A percentile compares a stretch with the other conserved stretches of the same genome.
Conservation (phyloP, 2,113 vertebrate genomes). For the Phaethon lepturus region DNA sequence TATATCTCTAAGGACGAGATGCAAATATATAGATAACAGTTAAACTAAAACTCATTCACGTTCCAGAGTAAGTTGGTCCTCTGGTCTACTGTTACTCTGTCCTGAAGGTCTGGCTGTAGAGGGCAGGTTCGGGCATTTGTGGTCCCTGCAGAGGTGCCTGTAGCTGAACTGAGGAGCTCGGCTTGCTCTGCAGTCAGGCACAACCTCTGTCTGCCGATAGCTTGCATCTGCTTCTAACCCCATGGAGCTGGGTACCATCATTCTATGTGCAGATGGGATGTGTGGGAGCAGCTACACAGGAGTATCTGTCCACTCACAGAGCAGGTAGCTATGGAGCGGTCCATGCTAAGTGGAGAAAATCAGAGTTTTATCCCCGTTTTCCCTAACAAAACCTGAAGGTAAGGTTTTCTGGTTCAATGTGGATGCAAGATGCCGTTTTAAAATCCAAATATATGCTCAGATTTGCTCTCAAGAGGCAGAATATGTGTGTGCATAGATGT, state of each 20-base stretch:
- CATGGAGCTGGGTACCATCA: accelerated
- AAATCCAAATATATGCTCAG: not conserved
- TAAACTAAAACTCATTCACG: not conserved
- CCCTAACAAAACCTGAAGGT: not conserved
- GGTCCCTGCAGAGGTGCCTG: not conserved
- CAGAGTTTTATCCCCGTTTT: not conserved
- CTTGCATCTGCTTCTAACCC: not conserved
- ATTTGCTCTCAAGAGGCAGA: not conserved
- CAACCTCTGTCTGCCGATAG: not conserved
- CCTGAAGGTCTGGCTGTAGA: not conserved
- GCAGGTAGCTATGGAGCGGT: not conserved
- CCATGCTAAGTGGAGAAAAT: not conserved
- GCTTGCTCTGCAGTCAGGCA: not conserved
- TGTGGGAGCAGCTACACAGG: not conserved
- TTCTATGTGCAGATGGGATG: not conserved
- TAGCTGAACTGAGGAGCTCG: not conserved
- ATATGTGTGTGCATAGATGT: too few relatives aligned
- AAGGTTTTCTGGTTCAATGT: not conserved
- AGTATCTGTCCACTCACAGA: not conserved
- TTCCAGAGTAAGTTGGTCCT: not conserved
- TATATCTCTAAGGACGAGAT: not conserved
- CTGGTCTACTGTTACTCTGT: too few relatives aligned
- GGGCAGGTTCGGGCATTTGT: accelerated
- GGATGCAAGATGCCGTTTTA: not conserved
- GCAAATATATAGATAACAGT: not conserved